A percentile compares a stretch with the other conserved stretches of the same genome.
Evolutionary conservation across 2,113 vertebrate species (phyloP).

Genomic region (Hippocampus zosterae): DNA sequence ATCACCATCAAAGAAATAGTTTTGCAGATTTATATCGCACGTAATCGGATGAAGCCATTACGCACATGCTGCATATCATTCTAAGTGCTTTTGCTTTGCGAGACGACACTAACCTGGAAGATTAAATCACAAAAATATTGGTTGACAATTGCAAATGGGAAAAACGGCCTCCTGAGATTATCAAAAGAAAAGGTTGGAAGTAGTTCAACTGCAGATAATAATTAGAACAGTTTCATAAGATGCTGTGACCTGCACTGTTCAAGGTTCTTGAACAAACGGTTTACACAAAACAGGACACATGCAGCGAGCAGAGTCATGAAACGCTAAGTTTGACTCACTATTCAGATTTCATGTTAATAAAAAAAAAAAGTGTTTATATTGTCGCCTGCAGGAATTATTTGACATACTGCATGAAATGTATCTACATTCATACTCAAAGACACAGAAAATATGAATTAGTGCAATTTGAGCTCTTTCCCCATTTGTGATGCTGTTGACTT

Average conservation of each 20-base stretch:
- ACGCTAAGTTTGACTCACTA: neutral
- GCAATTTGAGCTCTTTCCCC: conserved; percentile 26
- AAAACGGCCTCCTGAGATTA: neutral
- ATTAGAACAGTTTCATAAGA: neutral
- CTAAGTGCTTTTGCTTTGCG: neutral
- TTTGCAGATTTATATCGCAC: neutral
- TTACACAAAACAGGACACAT: conserved; percentile 33
- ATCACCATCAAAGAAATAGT: neutral
- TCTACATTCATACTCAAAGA: conserved; percentile 19
- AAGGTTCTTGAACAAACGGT: conserved; percentile 40
- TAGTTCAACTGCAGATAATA: conserved; percentile 9
- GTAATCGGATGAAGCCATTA: neutral
- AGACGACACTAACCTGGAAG: neutral
- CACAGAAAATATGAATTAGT: conserved; percentile 26
- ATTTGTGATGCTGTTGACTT: conserved; percentile 21
- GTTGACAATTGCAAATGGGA: conserved; percentile 1
- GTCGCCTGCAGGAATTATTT: conserved; percentile 8
- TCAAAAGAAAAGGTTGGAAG: conserved; percentile 14
- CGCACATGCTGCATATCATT: neutral
- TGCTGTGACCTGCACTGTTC: neutral
- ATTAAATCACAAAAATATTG: conserved; percentile 1
- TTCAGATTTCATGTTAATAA: neutral
- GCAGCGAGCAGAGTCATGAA: conserved; percentile 39
- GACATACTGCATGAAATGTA: conserved; percentile 23
- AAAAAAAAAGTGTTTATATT: no score